Base-by-base conservation (phyloP, 1,140 invertebrate genomes). In the Drosophila kurseongensis region DNA sequence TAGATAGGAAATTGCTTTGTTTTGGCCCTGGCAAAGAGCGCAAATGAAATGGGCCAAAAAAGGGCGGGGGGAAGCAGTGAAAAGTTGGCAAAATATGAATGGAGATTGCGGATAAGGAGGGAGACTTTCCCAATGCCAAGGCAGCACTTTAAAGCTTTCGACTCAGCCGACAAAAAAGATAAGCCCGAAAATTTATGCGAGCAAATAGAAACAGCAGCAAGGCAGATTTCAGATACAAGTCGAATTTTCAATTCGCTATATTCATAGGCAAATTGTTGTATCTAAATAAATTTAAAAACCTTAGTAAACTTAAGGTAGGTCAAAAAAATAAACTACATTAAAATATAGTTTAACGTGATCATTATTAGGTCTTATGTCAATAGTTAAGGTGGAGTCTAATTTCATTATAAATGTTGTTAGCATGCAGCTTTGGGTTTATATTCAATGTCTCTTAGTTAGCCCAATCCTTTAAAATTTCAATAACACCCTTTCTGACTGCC, bases 1-100 rank as follows among this genome's bases (percentile, higher is more conserved):
- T 80, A 88, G 84, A 88, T 88, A 88, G 83, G 83, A 88, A 88
- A 88, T 88, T 89, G 84, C 83, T 88, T 88, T 88, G 84, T 88
- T 88, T 88, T 89, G 57, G 73, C 59, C 36, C 36, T 16, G 42
- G 54, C 23, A 23, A 23, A 23, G 23, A n/a, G 29, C 5, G 40
- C 1, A 45, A 60, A 44, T 68, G 35, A 52, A 27, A n/a, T 35
- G 29, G 38, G 45, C 9, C 18, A 6, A 48, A 32, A 4, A 40
- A 7, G 44, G 40, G 5, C 10, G 5, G 9, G 10, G 35, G 7
- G 8, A 40, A 23, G n/a, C 27, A 41, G 32, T 13, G 35, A 27
- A 55, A 52, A 51, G 58, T 65, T 67, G 60, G 57, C 52, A 67
- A 77, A 68, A 77, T 77, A 68, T 77, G 63, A 76, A 77, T 77